These are phyloP conservation scores for Columbina picui DNA, from an alignment of 2,113 vertebrate genomes.

Conservation along the genomic window DNA sequence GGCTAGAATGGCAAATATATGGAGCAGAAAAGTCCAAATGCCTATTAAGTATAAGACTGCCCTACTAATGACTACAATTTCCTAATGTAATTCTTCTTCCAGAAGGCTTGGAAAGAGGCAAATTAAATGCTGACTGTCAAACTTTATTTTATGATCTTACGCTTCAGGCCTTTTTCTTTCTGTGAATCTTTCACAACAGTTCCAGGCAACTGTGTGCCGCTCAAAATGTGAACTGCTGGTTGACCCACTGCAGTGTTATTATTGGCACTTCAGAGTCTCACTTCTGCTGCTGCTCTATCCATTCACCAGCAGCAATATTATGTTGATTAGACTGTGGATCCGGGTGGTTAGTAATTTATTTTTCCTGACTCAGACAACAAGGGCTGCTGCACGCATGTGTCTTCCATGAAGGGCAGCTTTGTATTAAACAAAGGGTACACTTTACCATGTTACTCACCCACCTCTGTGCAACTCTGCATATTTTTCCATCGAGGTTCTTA, in stretches of 20 bases:
- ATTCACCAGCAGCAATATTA: not conserved
- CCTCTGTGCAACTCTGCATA: rapidly evolving
- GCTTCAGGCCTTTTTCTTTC: not conserved
- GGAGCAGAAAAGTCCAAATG: not conserved
- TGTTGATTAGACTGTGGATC: not conserved
- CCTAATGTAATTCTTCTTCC: constrained; percentile 17
- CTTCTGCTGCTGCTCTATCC: not conserved
- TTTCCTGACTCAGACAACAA: not conserved
- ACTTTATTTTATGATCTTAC: not conserved
- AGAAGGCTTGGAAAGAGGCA: not conserved
- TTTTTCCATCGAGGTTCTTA: not conserved
- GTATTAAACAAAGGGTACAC: not conserved
- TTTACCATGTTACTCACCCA: not conserved
- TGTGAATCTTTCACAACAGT: not conserved
- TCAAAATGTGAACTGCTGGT: not conserved
- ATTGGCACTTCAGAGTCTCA: not conserved
- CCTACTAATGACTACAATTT: not conserved
- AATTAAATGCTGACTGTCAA: constrained; percentile 9
- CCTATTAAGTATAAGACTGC: not conserved
- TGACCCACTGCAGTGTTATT: not conserved
- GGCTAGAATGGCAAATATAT: not conserved
- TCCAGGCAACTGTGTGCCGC: not conserved
- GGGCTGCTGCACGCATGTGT: not conserved
- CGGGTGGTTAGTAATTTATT: not conserved
- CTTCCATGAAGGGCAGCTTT: not conserved